These are phyloP conservation scores for Aethes cnicana DNA, from an alignment of 2,888 invertebrate species.

Conservation along the genomic window DNA sequence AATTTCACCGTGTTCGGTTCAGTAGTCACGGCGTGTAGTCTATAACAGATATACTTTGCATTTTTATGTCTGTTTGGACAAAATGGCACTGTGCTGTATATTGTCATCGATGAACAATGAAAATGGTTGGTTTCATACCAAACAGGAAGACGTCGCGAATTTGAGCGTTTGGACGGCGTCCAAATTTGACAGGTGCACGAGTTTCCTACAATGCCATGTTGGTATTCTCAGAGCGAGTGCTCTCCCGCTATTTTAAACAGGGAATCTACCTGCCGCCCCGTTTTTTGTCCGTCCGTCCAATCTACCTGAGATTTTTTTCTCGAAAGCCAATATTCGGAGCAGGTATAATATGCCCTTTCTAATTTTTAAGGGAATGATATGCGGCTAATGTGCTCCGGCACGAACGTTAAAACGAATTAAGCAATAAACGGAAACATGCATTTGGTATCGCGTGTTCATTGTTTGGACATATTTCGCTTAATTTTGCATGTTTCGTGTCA, in stretches of 20 bases:
- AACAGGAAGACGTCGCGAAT: background rate
- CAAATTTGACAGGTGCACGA: constrained; percentile 9
- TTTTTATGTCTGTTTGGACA: background rate
- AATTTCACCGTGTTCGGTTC: too few relatives aligned
- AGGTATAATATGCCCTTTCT: constrained; percentile 22
- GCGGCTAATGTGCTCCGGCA: constrained; percentile 19
- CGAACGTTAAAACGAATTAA: constrained; percentile 22
- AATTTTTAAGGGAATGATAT: constrained; percentile 19
- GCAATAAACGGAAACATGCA: constrained; percentile 13
- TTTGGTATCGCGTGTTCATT: constrained; percentile 6
- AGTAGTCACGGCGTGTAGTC: too few relatives aligned
- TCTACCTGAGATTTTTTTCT: constrained; percentile 27
- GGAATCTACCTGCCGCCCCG: constrained; percentile 25
- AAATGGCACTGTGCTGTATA: too few relatives aligned
- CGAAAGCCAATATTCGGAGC: constrained; percentile 9
- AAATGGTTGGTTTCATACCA: background rate
- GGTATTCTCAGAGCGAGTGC: constrained; percentile 7
- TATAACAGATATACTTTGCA: too few relatives aligned
- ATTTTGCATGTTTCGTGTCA: background rate
- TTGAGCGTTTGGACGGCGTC: constrained; percentile 8
- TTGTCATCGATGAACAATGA: too few relatives aligned
- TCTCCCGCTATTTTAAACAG: background rate
- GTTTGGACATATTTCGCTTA: background rate
- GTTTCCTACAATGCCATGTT: constrained; percentile 7
- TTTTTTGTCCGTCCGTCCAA: constrained; percentile 12